Base-by-base conservation (phyloP, 1,140 invertebrate species). In the Hydropsyche tenuis region DNA sequence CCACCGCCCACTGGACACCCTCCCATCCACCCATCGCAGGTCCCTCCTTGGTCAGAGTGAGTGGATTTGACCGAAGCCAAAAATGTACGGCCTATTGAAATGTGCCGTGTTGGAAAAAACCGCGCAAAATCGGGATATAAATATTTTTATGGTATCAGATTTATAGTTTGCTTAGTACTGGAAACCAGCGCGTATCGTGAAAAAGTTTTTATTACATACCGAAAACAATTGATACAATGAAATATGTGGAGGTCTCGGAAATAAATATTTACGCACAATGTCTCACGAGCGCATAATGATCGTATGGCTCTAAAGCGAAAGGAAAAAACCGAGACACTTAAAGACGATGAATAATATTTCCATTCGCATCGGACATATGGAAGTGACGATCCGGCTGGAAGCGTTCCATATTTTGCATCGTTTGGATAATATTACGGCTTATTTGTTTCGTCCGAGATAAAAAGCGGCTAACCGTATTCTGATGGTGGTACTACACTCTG, bases 351-450 rank as follows among this genome's bases (percentile, higher is more conserved):
- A 70, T 70, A 70, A 70, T 70, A 70, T 70, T 25, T 56, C 68
- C 68, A 70, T 70, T 70, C 30, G 48, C 18, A 30, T 70, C 48
- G 20, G 25, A 18, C 27, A 16, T 37, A 42, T 20, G 42, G 12
- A 11, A 14, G 66, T 69, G 66, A 69, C 51, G 68, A 70, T 70
- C 51, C 25, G 68, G 11, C 68, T 70, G 68, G 68, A 70, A 70
- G 51, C 68, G 68, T 70, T 70, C 68, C 68, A 70, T 70, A 70
- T 70, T 70, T 70, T 60, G 68, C 48, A 70, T 70, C 68, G 43
- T 70, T 70, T 45, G 48, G 48, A 70, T 70, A 70, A 70, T 70
- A 70, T 70, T 70, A 70, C 68, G 68, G 48, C 68, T 70, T 70
- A 70, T 70, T 70, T 70, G 68, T 70, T 70, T 70, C 45, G 68